Conservation (phyloP, 2,888 invertebrate genomes). For the Polyommatus icarus region DNA sequence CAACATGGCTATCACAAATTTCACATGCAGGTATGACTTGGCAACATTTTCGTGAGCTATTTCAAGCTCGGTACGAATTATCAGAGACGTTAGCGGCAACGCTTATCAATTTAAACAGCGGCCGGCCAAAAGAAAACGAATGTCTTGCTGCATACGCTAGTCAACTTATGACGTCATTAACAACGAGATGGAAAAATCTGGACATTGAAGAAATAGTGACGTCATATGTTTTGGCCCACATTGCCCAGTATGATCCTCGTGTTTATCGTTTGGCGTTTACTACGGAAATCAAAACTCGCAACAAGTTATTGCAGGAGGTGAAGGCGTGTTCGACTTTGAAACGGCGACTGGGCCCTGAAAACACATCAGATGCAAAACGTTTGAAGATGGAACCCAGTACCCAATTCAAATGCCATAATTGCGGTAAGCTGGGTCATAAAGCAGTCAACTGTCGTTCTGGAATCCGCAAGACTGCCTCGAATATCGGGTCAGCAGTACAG, state of each 20-base stretch:
- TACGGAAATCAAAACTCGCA: too few species aligned
- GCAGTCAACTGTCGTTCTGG: neutral
- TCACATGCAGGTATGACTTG: conserved; percentile 31
- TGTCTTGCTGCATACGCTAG: conserved; percentile 36
- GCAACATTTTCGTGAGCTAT: conserved; percentile 38
- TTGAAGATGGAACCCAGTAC: too few species aligned
- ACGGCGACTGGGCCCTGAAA: too few species aligned
- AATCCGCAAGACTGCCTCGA: neutral
- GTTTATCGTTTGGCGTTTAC: conserved; percentile 32
- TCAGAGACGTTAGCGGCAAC: too few species aligned
- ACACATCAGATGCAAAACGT: too few species aligned
- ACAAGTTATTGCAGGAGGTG: too few species aligned
- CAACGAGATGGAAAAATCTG: conserved; percentile 35
- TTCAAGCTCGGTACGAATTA: too few species aligned
- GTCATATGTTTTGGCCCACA: conserved; percentile 37
- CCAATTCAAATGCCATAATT: too few species aligned
- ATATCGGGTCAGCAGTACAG: too few species aligned
- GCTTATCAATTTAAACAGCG: conserved; percentile 9
- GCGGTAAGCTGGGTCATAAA: neutral
- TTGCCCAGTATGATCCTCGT: conserved; percentile 36
- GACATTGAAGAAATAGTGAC: conserved; percentile 38
- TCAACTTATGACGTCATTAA: conserved; percentile 33
- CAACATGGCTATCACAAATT: conserved; percentile 10
- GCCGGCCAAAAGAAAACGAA: conserved; percentile 36
- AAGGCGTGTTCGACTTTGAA: neutral